phyloP scores from a whole-genome alignment of 2,888 invertebrate species.

The Crepidodera aurea region DNA sequence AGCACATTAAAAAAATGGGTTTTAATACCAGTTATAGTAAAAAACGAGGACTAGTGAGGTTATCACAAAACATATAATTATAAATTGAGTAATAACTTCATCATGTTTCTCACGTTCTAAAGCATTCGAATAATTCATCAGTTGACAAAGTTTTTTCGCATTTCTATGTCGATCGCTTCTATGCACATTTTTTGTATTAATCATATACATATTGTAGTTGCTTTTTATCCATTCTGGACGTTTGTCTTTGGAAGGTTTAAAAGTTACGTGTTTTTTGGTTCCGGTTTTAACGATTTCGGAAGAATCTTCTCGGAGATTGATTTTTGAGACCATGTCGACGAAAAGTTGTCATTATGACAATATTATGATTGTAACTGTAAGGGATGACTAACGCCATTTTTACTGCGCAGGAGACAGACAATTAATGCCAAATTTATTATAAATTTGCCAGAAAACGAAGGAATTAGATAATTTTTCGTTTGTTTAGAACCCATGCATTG shows the following conservation, averaged over 20 bases:
- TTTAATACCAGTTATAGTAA: constrained; percentile 31
- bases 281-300: neutral
- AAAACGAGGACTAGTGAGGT: constrained; percentile 36
- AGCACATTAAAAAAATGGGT: too few species aligned
- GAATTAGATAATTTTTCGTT: too few species aligned
- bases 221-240: constrained; percentile 8
- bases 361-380: too few species aligned
- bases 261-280: constrained; percentile 4
- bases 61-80: constrained; percentile 43
- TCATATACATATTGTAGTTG: constrained; percentile 2
- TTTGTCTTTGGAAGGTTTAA: constrained; percentile 21
- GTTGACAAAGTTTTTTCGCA: constrained; percentile 8
- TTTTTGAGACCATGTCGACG: neutral
- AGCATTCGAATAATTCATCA: constrained; percentile 36
- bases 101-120: constrained; percentile 35
- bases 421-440: too few species aligned
- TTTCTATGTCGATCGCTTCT: neutral
- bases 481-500: too few species aligned
- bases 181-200: neutral
- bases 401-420: too few species aligned
- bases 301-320: constrained; percentile 1
- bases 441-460: too few species aligned
- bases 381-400: too few species aligned
- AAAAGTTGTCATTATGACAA: neutral
- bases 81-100: constrained; percentile 44